These are phyloP conservation scores for Brachylomia viminalis DNA, from an alignment of 2,888 invertebrate species.

Conservation along the genomic window DNA sequence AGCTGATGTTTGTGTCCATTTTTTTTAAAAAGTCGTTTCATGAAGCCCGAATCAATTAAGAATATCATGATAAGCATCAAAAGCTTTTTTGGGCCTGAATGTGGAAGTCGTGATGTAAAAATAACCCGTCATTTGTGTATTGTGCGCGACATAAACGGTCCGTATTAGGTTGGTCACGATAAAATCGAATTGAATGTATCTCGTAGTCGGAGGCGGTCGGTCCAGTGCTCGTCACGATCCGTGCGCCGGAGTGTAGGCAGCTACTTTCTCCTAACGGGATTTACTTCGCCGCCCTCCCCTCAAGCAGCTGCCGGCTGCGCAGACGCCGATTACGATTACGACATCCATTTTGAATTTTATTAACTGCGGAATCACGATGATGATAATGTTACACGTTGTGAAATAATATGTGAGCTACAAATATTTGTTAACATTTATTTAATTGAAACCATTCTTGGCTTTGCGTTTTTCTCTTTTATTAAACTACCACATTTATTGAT, in stretches of 20 bases:
- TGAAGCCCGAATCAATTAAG: constrained; percentile 43
- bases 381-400: constrained; percentile 77
- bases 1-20: constrained; percentile 60
- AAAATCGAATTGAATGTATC: constrained; percentile 81
- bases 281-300: constrained; percentile 72
- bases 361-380: constrained; percentile 81
- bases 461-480: constrained; percentile 55
- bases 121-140: constrained; percentile 64
- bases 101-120: constrained; percentile 68
- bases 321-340: constrained; percentile 81
- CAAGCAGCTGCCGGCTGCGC: constrained; percentile 70
- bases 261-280: constrained; percentile 90
- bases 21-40: constrained; percentile 55
- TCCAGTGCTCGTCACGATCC: constrained; percentile 81
- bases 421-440: constrained; percentile 69
- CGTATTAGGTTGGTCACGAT: constrained; percentile 75
- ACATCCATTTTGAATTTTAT: constrained; percentile 85
- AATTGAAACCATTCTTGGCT: constrained; percentile 64
- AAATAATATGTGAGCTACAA: constrained; percentile 75
- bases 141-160: constrained; percentile 69
- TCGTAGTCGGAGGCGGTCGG: constrained; percentile 78
- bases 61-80: constrained; percentile 52
- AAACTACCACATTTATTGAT: constrained; percentile 51
- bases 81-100: constrained; percentile 40
- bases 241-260: constrained; percentile 85